Base-by-base conservation (phyloP, 2,797 vertebrate genomes). In the Bradypodion ventrale region DNA sequence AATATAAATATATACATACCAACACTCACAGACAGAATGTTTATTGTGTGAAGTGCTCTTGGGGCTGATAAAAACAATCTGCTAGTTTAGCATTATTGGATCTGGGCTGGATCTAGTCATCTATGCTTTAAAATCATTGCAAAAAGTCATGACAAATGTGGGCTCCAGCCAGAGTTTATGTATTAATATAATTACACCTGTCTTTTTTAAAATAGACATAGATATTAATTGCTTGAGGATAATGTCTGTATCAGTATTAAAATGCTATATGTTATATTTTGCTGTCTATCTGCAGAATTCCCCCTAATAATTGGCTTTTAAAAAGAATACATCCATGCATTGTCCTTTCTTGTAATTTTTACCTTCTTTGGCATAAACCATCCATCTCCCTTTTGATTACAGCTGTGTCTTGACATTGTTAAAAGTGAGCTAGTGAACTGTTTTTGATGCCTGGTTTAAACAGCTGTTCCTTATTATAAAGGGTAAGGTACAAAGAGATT, bases 391-490 rank as follows among this genome's bases (percentile, higher is more conserved):
- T 75, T 49, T 63, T 75, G 83, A 78, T 0, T 79, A n/a, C 37
- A 84, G 32, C 68, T 85, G 16, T 32, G 59, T 76, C 66, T 90
- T 87, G 83, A 62, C 21, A n/a, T 74, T 81, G 6, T 66, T 92
- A 88, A 69, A 84, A 83, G 72, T 19, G 1, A 83, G 42, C 65
- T 29, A 52, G 3, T 7, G 19, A 27, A 65, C 19, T 72, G 3
- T 23, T 86, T 81, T 88, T 87, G 59, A 83, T 56, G 49, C 32
- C 75, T 77, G 68, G n/a, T 76, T 85, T 70, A 16, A 81, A 65
- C 78, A 82, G 46, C 21, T 89, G 83, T 29, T 86, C 29, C 87
- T 83, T 82, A 69, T 75, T 83, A 85, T 7, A 19, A 73, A 32
- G 73, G 32, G 49, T 46, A 8, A 86, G 49, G 65, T 81, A 81